Conservation (phyloP, 2,113 vertebrate species). For the Perca fluviatilis region DNA sequence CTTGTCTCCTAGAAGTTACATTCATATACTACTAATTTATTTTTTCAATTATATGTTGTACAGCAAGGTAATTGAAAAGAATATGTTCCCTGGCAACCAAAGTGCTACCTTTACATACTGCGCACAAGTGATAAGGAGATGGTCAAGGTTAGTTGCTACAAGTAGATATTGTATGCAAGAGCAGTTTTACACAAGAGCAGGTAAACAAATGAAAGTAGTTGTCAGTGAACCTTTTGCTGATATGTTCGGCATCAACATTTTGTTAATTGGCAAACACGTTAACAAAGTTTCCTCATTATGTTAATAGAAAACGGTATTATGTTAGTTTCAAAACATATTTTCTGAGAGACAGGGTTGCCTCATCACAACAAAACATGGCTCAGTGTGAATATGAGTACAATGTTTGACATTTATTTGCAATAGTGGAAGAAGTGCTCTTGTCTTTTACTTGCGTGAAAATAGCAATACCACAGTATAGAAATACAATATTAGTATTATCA, state of each 20-base stretch:
- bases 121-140: slow-evolving; percentile 12
- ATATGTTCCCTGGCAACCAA: slow-evolving; percentile 37
- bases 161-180: neutral
- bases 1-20: slow-evolving; percentile 15
- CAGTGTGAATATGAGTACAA: neutral
- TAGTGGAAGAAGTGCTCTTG: neutral
- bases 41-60: slow-evolving; percentile 45
- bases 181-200: neutral
- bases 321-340: neutral
- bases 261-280: neutral
- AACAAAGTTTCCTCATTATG: neutral
- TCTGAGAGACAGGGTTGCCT: too few species aligned
- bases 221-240: neutral
- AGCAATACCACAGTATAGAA: too few species aligned
- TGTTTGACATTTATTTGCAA: neutral
- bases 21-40: slow-evolving; percentile 38
- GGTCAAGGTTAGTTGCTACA: neutral
- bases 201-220: neutral
- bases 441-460: too few species aligned
- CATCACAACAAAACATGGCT: neutral
- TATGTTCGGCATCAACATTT: neutral
- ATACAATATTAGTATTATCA: too few species aligned
- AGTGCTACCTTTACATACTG: slow-evolving; percentile 7
- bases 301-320: neutral
- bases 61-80: slow-evolving; percentile 26